phyloP scores from a whole-genome alignment of 1,140 invertebrate genomes.

The Phenacoccus solenopsis region DNA sequence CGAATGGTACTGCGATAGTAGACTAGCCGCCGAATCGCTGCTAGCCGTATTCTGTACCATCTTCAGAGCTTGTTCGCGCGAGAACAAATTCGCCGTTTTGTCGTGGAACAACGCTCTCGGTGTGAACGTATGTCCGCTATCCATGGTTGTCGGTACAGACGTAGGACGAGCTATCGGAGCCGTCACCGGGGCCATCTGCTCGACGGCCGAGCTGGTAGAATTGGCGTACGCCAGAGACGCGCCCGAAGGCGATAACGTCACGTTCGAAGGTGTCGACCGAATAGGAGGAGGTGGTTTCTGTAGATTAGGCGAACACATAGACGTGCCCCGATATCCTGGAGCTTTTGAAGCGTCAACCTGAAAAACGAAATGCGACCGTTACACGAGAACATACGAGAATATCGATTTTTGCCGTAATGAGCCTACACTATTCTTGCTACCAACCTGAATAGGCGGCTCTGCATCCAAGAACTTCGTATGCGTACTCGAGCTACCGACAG shows the following conservation, averaged over 20 bases:
- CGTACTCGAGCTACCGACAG: constrained; percentile 27
- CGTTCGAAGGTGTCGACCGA: constrained; percentile 20
- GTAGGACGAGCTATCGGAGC: background rate
- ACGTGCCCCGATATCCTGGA: constrained; percentile 59
- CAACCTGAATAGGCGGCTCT: constrained; percentile 32
- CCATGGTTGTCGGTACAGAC: background rate
- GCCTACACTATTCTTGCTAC: no score
- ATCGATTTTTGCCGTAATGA: no score
- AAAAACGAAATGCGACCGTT: no score
- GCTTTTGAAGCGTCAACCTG: constrained; percentile 65
- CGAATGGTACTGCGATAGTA: constrained; percentile 3
- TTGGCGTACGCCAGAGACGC: constrained; percentile 28
- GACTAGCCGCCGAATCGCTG: background rate
- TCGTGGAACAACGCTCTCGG: background rate
- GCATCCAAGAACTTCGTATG: constrained; percentile 43
- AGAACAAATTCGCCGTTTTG: background rate
- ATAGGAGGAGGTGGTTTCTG: constrained; percentile 22
- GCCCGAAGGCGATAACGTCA: constrained; percentile 28
- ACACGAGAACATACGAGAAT: no score
- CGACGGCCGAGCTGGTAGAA: constrained; percentile 19
- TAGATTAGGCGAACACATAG: constrained; percentile 48
- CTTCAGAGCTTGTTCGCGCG: background rate
- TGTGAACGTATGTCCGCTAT: background rate
- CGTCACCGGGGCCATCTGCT: background rate
- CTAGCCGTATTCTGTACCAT: background rate